Conservation (phyloP, 2,113 vertebrate species). For the Chaenogobius annularis region DNA sequence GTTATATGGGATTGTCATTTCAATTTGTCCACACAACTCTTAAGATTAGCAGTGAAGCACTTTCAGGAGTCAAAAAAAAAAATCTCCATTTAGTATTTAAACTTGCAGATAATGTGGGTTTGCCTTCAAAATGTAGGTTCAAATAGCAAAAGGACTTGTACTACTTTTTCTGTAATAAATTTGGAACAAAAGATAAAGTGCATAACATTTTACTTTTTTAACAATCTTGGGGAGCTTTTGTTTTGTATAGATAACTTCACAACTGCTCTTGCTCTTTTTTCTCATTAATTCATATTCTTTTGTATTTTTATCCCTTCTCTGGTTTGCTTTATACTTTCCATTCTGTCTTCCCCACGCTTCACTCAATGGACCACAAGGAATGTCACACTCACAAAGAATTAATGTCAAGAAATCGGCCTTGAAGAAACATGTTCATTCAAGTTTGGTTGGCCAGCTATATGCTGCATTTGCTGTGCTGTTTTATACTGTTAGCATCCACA, state of each 20-base stretch:
- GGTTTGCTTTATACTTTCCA: constrained; percentile 40
- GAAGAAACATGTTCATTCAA: constrained; percentile 59
- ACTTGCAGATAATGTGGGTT: too few relatives aligned
- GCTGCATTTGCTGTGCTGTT: constrained; percentile 29
- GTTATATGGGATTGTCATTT: too few relatives aligned
- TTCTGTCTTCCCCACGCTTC: constrained; percentile 28
- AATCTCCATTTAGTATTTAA: too few relatives aligned
- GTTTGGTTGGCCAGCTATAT: constrained; percentile 36
- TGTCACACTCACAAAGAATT: constrained; percentile 65
- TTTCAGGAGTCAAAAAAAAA: too few relatives aligned
- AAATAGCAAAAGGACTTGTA: background rate
- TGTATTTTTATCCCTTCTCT: background rate
- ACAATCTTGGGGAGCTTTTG: background rate
- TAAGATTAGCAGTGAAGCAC: too few relatives aligned
- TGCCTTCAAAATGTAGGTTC: too few relatives aligned
- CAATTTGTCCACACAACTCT: too few relatives aligned
- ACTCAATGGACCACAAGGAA: constrained; percentile 54
- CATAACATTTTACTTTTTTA: background rate
- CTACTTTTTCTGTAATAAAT: too few relatives aligned
- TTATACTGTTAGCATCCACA: constrained; percentile 23
- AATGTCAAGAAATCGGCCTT: constrained; percentile 49
- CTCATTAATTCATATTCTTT: constrained; percentile 20
- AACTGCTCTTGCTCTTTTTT: constrained; percentile 12
- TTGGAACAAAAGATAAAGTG: background rate
- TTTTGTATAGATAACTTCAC: background rate